Conservation (phyloP, 1,140 invertebrate species). For the Pseudomyrmex gracilis region DNA sequence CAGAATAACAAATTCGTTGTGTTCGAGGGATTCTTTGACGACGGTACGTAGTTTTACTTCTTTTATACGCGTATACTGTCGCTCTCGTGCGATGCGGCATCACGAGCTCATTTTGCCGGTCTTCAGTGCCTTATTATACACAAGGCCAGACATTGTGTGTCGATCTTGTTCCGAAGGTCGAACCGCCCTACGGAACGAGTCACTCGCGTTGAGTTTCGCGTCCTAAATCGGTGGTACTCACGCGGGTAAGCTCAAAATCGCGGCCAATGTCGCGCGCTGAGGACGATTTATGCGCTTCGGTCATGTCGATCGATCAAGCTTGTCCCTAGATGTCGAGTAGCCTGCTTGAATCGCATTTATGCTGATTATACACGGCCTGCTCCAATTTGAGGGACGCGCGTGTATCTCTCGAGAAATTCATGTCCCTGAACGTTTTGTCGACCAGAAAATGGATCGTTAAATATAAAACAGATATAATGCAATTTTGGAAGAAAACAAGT, state of each 20-base stretch:
- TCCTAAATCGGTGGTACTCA: constrained; percentile 69
- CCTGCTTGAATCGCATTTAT: constrained; percentile 19
- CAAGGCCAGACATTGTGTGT: constrained; percentile 37
- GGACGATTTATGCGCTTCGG: constrained; percentile 34
- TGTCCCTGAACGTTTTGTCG: constrained; percentile 1
- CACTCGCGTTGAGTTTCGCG: constrained; percentile 41
- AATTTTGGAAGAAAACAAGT: neutral
- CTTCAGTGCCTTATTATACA: constrained; percentile 32
- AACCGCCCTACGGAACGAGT: constrained; percentile 14
- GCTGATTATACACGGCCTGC: constrained; percentile 41
- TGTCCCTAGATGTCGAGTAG: constrained; percentile 21
- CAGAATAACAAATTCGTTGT: constrained; percentile 96
- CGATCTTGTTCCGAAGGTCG: constrained; percentile 69
- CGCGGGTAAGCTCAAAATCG: constrained; percentile 69
- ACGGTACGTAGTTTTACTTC: constrained; percentile 77
- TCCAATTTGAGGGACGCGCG: constrained; percentile 27
- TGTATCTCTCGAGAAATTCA: neutral
- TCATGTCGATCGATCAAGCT: constrained; percentile 60
- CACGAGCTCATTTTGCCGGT: neutral
- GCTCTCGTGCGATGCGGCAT: neutral
- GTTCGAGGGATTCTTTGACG: constrained; percentile 92
- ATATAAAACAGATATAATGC: neutral
- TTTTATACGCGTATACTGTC: neutral
- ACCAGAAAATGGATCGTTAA: constrained; percentile 1
- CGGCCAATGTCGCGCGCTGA: constrained; percentile 76